These are phyloP conservation scores for Lasioglossum marginatum DNA, from an alignment of 2,888 invertebrate species.

Conservation along the genomic window DNA sequence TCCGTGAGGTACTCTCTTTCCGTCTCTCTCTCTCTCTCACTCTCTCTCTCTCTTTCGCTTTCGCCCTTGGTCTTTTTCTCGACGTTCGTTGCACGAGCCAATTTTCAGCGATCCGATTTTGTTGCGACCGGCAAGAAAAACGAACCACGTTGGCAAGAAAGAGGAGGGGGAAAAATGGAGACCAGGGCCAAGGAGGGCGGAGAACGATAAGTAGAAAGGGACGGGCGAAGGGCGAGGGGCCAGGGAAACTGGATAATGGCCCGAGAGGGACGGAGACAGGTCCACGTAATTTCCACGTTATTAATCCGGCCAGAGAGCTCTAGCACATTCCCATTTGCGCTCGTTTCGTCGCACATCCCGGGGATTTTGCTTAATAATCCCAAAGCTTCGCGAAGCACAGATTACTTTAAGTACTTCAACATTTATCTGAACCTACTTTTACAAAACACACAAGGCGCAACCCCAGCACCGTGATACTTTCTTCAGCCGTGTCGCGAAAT, in stretches of 20 bases:
- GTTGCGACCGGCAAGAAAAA: slow-evolving; percentile 42
- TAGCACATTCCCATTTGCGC: slow-evolving; percentile 58
- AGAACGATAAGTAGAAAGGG: slow-evolving; percentile 15
- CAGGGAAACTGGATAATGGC: slow-evolving; percentile 21
- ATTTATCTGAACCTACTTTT: slow-evolving; percentile 47
- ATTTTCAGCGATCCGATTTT: slow-evolving; percentile 61
- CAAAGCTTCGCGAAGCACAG: slow-evolving; percentile 40
- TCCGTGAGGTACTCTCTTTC: slow-evolving; percentile 31
- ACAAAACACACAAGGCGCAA: slow-evolving; percentile 4
- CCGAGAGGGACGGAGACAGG: slow-evolving; percentile 23
- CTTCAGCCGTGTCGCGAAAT: slow-evolving; percentile 3
- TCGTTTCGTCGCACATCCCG: slow-evolving; percentile 64
- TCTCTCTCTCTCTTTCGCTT: slow-evolving; percentile 5
- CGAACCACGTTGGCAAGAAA: slow-evolving; percentile 6
- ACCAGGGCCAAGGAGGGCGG: slow-evolving; percentile 9
- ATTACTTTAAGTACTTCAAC: slow-evolving; percentile 55
- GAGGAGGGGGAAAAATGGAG: not conserved
- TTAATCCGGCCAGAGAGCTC: slow-evolving; percentile 61
- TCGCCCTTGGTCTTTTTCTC: slow-evolving; percentile 21
- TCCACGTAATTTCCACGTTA: slow-evolving; percentile 67
- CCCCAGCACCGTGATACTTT: not conserved
- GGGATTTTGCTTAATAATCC: slow-evolving; percentile 58
- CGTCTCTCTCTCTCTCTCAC: not conserved
- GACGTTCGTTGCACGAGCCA: slow-evolving; percentile 36
- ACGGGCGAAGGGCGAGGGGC: not conserved